Evolutionary conservation across 2,888 invertebrate species (phyloP).

Genomic region (Cloeon dipterum): DNA sequence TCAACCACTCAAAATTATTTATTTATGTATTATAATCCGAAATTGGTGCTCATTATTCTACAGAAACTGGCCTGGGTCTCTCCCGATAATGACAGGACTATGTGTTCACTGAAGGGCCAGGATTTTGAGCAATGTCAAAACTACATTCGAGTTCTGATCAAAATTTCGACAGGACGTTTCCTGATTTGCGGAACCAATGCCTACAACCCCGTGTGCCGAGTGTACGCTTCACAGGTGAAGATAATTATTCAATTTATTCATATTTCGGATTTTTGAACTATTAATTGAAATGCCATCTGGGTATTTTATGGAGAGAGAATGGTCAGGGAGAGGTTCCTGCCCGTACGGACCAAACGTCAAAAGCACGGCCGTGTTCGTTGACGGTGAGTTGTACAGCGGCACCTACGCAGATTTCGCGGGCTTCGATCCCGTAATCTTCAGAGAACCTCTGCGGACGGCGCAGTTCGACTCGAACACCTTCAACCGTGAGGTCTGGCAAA

Average conservation of each 20-base stretch:
- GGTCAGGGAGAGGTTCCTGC: slow-evolving; percentile 70
- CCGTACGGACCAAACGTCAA: slow-evolving; percentile 94
- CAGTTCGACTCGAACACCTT: slow-evolving; percentile 89
- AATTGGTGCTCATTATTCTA: no score
- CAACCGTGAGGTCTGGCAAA: slow-evolving; percentile 49
- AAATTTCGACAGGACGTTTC: slow-evolving; percentile 42
- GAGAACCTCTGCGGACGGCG: slow-evolving; percentile 77
- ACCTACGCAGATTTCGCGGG: slow-evolving; percentile 89
- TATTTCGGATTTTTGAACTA: no score
- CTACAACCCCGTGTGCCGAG: slow-evolving; percentile 76
- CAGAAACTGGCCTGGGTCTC: slow-evolving; percentile 76
- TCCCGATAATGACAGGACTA: slow-evolving; percentile 65
- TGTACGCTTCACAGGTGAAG: slow-evolving; percentile 44
- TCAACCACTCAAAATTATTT: no score
- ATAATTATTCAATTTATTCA: slow-evolving; percentile 1
- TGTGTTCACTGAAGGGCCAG: slow-evolving; percentile 85
- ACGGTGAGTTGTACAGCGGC: slow-evolving; percentile 83
- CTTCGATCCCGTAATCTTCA: slow-evolving; percentile 85
- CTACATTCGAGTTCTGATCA: slow-evolving; percentile 76
- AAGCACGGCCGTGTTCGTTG: slow-evolving; percentile 83
- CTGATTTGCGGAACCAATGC: slow-evolving; percentile 90
- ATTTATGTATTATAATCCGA: no score
- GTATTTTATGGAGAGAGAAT: slow-evolving; percentile 55
- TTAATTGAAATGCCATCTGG: no score
- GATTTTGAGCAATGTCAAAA: slow-evolving; percentile 89